Evolutionary conservation across 1,140 invertebrate species (phyloP), one percentile per base, ranked within the genome.

Genomic region (Anagrus nilaparvatae): DNA sequence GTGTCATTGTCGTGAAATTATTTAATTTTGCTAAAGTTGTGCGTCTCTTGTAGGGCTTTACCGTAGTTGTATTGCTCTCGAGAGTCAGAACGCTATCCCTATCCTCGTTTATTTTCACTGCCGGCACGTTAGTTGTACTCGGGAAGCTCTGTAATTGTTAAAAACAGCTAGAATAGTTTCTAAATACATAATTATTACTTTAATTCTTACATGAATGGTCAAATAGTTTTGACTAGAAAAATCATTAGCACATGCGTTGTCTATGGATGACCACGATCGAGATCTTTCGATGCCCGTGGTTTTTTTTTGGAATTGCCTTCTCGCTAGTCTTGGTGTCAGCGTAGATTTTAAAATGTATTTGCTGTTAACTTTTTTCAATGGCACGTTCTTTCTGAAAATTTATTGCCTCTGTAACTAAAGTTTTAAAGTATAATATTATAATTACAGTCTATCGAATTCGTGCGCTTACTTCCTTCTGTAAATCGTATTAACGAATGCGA

Each of bases 401-500:
- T 27, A 27, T n/a, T 27, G 24, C n/a, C n/a, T n/a, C n/a, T n/a
- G n/a, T n/a, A n/a, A n/a, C n/a, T n/a, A n/a, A n/a, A n/a, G n/a
- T n/a, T 30, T 39, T 31, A 29, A 32, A 16, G 3, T 25, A 21
- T 21, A 12, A 29, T 12, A 33, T 23, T 33, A 3, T 7, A 19
- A 19, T 34, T 7, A 10, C 18, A 6, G 7, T n/a, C 6, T n/a
- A 19, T n/a, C 5, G 5, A 5, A 14, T 21, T 17, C 5, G 7
- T 30, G n/a, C 10, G 68, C 75, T 67, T 70, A 84, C 81, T 81
- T 84, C 58, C 85, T 74, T 29, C 85, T 71, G 75, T 85, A 89
- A 55, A 89, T 88, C 0, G 82, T 87, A 57, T 90, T 91, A 4
- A 90, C 87, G 49, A 88, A 84, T n/a, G 86, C 86, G 58, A 90